Base-by-base conservation (phyloP, 2,888 invertebrate genomes). In the Lepidocyrtinus sp. region DNA sequence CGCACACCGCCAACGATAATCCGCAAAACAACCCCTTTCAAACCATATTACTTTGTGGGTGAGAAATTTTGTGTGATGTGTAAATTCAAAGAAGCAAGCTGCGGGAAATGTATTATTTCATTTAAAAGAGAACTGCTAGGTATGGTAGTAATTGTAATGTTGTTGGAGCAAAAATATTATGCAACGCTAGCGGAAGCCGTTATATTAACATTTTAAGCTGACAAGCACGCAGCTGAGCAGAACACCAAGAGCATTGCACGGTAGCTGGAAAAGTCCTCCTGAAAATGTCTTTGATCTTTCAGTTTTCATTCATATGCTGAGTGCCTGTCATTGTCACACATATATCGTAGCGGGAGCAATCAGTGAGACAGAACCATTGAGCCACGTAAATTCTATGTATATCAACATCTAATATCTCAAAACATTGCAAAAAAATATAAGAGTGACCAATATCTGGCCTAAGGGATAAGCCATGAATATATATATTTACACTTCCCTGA, bases 271-370 rank as follows among this genome's bases (percentile, higher is more conserved):
- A 59, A 59, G 59, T 59, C 59, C 59, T 59, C 59, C 59, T 59
- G 61, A 61, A 67, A 67, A 59, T 67, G 75, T 59, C 63, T 75
- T 75, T 75, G 75, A 75, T 75, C 69, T 75, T 65, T 21, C 67
- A 59, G 70, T 70, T 70, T 70, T 70, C 70, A 61, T 70, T 70
- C 69, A 75, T 61, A 68, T 75, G 55, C 63, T 26, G 27, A 69
- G 69, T 75, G 75, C 21, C 69, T 75, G 75, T 75, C 69, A 75
- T n/a, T n/a, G n/a, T n/a, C n/a, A 75, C 75, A 67, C 74, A n/a
- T n/a, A n/a, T n/a, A n/a, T n/a, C n/a, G n/a, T n/a, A 75, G 62
- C n/a, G 45, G 24, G 7, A 72, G 45, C 21, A 25, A 22, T 46
- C 9, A 21, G 59, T 21, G 59, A 2, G 59, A 21, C 21, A 59